Base-by-base conservation (phyloP, 2,797 vertebrate species). In the Cacajao melanocephalus region DNA sequence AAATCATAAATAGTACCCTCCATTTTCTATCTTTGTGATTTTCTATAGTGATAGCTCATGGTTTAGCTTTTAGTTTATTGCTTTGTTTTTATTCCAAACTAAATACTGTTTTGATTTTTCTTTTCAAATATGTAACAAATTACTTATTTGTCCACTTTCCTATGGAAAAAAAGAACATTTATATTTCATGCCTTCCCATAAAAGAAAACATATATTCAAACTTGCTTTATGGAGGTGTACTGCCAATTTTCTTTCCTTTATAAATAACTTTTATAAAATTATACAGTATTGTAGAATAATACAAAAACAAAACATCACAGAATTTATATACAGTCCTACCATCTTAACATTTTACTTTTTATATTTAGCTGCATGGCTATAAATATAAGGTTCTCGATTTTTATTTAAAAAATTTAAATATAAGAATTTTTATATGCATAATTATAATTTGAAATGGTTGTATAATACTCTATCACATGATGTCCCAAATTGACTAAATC, bases 241-340 rank as follows among this genome's bases (percentile, higher is more conserved):
- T 84, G 76, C 3, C 30, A n/a, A 78, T 50, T 92, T 80, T 88
- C 46, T 95, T 90, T 95, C 22, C 75, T 82, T 85, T 73, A 84
- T 36, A 88, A 87, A 78, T 84, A 93, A 92, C 11, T 22, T 55
- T 55, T 55, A 22, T 55, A 22, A 55, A 55, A 55, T 55, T 55
- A 55, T 22, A 55, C 52, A 61, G 55, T 75, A 55, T 57, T 78
- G 48, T 85, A 72, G 33, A 85, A 58, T 76, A 81, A 52, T 52
- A 48, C 39, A 81, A 88, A 81, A 92, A 87, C 80, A 73, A 55
- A 82, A 15, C 26, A 88, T n/a, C 28, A 72, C 12, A 28, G 73
- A 67, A 22, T 88, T 94, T 82, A 50, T 14, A 57, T 30, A 26
- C 4, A 86, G 7, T 52, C 12, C 9, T 87, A 46, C 15, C 2